A percentile compares a stretch with the other conserved stretches of the same genome.
Conservation (phyloP, 2,113 vertebrate species). For the Penelope pileata region DNA sequence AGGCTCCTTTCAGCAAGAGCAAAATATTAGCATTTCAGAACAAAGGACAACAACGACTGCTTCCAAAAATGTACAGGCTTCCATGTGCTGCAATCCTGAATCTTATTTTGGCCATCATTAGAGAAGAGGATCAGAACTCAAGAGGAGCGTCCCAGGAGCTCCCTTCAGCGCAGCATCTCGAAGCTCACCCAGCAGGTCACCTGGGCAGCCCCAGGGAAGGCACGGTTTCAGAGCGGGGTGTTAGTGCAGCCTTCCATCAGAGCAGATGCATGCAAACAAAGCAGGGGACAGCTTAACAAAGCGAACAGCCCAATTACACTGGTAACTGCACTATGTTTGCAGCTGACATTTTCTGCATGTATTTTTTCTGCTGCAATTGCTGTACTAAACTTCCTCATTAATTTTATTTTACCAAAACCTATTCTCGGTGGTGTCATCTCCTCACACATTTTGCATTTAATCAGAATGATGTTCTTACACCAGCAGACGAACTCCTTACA, state of each 20-base stretch:
- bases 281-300: not conserved
- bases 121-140: not conserved
- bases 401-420: slow-evolving; percentile 1
- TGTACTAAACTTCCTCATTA: not conserved
- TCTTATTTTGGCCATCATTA: not conserved
- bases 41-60: not conserved
- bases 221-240: not conserved
- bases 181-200: too few relatives aligned
- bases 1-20: not conserved
- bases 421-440: not conserved
- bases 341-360: not conserved
- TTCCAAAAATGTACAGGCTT: not conserved
- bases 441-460: not conserved
- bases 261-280: not conserved
- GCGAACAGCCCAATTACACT: not conserved
- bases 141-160: not conserved
- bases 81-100: not conserved
- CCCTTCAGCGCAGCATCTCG: not conserved
- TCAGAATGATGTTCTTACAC: not conserved
- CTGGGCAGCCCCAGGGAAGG: not conserved
- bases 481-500: not conserved
- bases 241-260: not conserved
- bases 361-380: not conserved
- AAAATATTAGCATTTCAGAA: not conserved
- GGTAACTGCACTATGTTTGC: not conserved